Conservation (phyloP, 2,797 vertebrate species). For the Lagocephalus sceleratus region DNA sequence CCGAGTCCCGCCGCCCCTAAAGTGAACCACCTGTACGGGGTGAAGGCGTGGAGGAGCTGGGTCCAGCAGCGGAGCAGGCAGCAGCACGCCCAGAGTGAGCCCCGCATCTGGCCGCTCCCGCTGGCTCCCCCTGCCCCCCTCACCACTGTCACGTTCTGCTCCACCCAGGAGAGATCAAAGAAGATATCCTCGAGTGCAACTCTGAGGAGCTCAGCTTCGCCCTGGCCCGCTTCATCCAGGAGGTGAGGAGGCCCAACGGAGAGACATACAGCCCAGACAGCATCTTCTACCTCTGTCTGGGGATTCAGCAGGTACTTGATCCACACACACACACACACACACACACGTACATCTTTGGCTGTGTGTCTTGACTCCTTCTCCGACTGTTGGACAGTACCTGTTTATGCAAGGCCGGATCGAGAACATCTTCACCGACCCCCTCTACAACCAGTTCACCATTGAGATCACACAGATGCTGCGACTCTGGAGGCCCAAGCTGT, state of each 20-base stretch:
- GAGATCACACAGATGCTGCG: conserved; percentile 90
- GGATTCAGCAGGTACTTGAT: conserved; percentile 98
- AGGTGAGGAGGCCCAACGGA: conserved; percentile 90
- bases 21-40: conserved; percentile 90
- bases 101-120: background rate
- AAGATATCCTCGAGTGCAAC: conserved; percentile 89
- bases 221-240: conserved; percentile 89
- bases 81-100: conserved; percentile 74
- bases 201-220: conserved; percentile 89
- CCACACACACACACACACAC: background rate
- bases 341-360: background rate
- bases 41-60: conserved; percentile 94
- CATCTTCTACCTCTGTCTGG: conserved; percentile 96
- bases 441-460: conserved; percentile 87
- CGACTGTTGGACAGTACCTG: conserved; percentile 78
- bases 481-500: conserved; percentile 85
- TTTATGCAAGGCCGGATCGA: conserved; percentile 94
- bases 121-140: no score
- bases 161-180: conserved; percentile 80
- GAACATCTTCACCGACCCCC: conserved; percentile 95
- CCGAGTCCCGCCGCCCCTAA: conserved; percentile 61
- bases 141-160: background rate
- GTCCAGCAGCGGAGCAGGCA: conserved; percentile 82
- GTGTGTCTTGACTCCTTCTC: background rate
- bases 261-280: conserved; percentile 90